Base-by-base conservation (phyloP, 2,113 vertebrate species). In the Gambusia holbrooki region DNA sequence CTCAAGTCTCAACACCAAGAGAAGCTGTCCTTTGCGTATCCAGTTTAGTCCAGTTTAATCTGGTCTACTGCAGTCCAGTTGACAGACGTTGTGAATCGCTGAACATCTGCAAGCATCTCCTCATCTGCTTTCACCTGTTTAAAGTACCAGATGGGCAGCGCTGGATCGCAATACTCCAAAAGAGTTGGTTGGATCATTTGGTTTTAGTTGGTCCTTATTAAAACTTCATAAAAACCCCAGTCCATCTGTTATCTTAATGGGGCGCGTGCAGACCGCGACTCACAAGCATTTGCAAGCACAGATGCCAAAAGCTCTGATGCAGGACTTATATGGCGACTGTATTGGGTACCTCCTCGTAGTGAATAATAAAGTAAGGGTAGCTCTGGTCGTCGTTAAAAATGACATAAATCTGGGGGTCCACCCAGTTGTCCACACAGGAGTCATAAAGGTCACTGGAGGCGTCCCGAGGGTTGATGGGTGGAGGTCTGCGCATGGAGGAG, bases 381-480 rank as follows among this genome's bases (percentile, higher is more conserved):
- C 98, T 98, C 96, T 99, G 98, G 82, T 99, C 98, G 0, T 99
- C 98, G 1, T 99, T 99, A 90, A 99, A 99, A 92, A 99, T 98
- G 87, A 99, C 98, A 68, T 98, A 99, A 88, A 99, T 99, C 93
- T 99, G 98, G 40, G 98, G 98, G 91, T 99, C 98, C 73, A 98
- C 95, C 93, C 94, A 97, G 94, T 98, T 99, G 95, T 99, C 98
- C 93, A 99, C 97, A 15, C 98, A 99, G 25, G 98, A 99, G 95
- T 99, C 98, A 27, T 96, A 99, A 27, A 99, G 96, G 93, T 99
- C 98, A 45, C 98, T 99, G 90, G 97, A 97, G 67, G 97, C 79
- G 88, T 97, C 96, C 62, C 95, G 94, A 0, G 96, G 95, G 79
- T 97, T 96, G 80, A 99, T 94, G 0, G 97, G 98, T 0, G 98